Evolutionary conservation across 2,113 vertebrate genomes (phyloP), one percentile per base, ranked within the genome.

Genomic region (Bubo scandiacus): DNA sequence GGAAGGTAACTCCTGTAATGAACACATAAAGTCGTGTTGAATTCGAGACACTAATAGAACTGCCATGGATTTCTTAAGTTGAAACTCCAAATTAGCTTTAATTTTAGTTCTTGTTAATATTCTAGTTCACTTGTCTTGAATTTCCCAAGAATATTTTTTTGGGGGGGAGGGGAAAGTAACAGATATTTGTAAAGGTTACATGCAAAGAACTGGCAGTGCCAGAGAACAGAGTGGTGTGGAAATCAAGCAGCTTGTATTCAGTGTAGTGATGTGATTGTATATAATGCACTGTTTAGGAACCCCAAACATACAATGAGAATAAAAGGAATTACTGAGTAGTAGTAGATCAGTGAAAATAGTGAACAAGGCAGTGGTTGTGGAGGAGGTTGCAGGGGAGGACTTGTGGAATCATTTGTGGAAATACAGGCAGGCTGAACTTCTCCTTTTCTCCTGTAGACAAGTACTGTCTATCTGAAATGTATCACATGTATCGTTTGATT

Each of bases 121-220:
- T 81, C 16, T 70, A 5, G 38, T 86, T 84, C 22, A 26, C 29
- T 6, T 71, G 6, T 42, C n/a, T 10, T 67, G 61, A 34, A 27
- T 47, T 73, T 61, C 12, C 5, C 8, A 45, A 38, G 15, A 58
- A 54, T 4, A 65, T 3, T 25, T 49, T 59, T 66, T 40, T 21
- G 9, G 1, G 1, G 5, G 5, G 6, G 4, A 2, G 2, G 5
- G 3, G 2, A 2, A 27, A 72, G 18, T 17, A 58, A 32, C 57
- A 65, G 6, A 4, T 73, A 16, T 17, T 85, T 72, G 12, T 81
- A 22, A 73, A 90, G 19, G 25, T 36, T 15, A 19, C 3, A 9
- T 17, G 6, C 12, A 63, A 36, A 8, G 12, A 68, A 40, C 16
- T 83, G 54, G 34, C 17, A 70, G 6, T 32, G 14, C 1, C 15